Base-by-base conservation (phyloP, 2,888 invertebrate genomes). In the Microplitis deprimator region DNA sequence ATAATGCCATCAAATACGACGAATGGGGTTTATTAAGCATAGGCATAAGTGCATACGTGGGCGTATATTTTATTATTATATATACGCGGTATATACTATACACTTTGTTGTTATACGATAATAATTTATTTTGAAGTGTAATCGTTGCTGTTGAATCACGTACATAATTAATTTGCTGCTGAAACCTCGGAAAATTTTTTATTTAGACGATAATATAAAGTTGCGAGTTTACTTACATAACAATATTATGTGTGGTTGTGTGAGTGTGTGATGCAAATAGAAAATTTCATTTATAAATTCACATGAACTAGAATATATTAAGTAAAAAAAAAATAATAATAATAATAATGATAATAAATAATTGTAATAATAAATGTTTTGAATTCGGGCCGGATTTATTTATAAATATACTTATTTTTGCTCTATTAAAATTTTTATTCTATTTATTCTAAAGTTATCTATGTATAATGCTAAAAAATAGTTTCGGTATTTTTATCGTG, bases 381-480 rank as follows among this genome's bases (percentile, higher is more conserved):
- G 7, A n/a, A 60, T 3, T 29, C 29, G 59, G 38, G 8, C 29
- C 7, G 38, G 61, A 61, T 17, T n/a, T 59, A 41, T 17, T 17
- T 16, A 17, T 17, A 7, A 16, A 50, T 29, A 69, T 8, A 69
- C 5, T 40, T 68, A 13, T 39, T 17, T 3, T 40, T 68, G 17
- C 16, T 40, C 41, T 41, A 17, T 13, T 10, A 68, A 40, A 68
- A 68, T 17, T 68, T 38, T 68, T 29, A 29, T 41, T 68, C 5
- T 40, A 40, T 64, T 41, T 29, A 41, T 17, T 70, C 50, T 50
- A 50, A 62, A 38, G 20, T 68, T 29, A 29, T 29, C 40, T 61
- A 74, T 68, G 80, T 59, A 29, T 50, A 50, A 77, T 82, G 76
- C 85, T 83, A 83, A 80, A 85, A 85, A 85, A 85, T 85, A 85